phyloP scores from a whole-genome alignment of 2,797 vertebrate genomes.

The Syngnathus acus region DNA sequence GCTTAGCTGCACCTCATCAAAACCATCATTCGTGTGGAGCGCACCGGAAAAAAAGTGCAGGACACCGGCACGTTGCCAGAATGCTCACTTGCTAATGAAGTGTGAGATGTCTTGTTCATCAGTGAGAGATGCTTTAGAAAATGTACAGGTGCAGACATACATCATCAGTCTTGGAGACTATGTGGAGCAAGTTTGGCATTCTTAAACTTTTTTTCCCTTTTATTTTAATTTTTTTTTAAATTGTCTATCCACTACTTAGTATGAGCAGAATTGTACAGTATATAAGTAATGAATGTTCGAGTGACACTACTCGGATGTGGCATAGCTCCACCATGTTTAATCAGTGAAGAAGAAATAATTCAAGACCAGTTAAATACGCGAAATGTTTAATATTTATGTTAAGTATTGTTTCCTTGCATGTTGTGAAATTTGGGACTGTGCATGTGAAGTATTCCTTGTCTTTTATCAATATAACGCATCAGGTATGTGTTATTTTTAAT shows the following conservation, averaged over 20 bases:
- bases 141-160: background rate
- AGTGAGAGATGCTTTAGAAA: background rate
- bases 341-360: no score
- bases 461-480: no score
- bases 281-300: background rate
- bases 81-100: constrained; percentile 9
- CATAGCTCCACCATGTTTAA: no score
- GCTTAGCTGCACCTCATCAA: constrained; percentile 33
- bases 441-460: no score
- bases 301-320: no score
- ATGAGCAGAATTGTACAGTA: background rate
- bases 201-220: background rate
- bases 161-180: background rate
- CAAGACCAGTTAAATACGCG: no score
- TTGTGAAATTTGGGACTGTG: no score
- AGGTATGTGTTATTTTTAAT: no score
- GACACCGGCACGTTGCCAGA: background rate
- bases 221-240: background rate
- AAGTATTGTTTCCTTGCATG: no score
- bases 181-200: background rate
- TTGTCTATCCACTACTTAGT: background rate
- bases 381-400: no score
- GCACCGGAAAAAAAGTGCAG: constrained; percentile 19
- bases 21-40: constrained; percentile 9
- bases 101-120: constrained; percentile 18